Evolutionary conservation across 2,797 vertebrate species (phyloP).

Genomic region (Austrolebias charrua): DNA sequence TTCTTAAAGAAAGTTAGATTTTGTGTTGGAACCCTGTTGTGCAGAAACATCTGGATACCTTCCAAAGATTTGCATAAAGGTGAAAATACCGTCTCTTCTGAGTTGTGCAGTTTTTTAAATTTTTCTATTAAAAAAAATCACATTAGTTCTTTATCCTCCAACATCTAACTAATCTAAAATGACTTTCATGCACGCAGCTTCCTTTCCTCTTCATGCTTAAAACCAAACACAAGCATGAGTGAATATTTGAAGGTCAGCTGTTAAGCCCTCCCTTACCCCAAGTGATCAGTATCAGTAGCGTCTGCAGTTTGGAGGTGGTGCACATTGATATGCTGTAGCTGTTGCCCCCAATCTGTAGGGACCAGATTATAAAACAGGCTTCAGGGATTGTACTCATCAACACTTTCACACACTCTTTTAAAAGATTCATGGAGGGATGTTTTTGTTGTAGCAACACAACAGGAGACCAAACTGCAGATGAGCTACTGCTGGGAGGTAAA

Average conservation of each 20-base stretch:
- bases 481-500: conserved; percentile 51
- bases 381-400: conserved; percentile 58
- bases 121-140: conserved; percentile 30
- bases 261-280: background rate
- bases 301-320: conserved; percentile 6
- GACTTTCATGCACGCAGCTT: background rate
- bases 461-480: conserved; percentile 57
- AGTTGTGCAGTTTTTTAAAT: background rate
- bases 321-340: conserved; percentile 29
- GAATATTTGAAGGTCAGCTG: background rate
- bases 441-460: conserved; percentile 62
- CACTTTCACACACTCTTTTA: conserved; percentile 66
- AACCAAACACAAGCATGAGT: background rate
- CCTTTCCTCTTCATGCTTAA: background rate
- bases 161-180: background rate
- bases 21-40: background rate
- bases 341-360: conserved; percentile 45
- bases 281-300: conserved; percentile 23
- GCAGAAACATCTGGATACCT: background rate
- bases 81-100: background rate
- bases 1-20: no score
- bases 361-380: conserved; percentile 54
- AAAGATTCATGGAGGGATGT: conserved; percentile 72
- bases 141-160: conserved; percentile 3
- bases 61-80: background rate